phyloP scores from a whole-genome alignment of 2,888 invertebrate genomes.

The Torymus texanus region DNA sequence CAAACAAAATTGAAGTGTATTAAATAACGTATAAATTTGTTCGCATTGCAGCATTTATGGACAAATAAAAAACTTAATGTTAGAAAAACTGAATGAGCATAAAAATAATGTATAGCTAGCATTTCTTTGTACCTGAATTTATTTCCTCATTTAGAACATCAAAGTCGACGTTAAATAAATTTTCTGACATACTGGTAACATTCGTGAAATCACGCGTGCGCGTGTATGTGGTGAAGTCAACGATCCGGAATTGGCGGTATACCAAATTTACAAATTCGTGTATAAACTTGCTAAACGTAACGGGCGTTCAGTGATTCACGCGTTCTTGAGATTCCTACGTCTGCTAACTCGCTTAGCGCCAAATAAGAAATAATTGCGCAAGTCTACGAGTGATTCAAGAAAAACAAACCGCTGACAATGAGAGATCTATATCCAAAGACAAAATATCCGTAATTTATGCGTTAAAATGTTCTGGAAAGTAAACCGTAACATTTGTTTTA shows the following conservation, averaged over 20 bases:
- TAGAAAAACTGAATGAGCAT: too few species aligned
- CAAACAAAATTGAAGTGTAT: too few species aligned
- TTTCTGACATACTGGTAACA: too few species aligned
- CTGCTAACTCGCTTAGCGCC: conserved; percentile 34
- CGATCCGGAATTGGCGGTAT: conserved; percentile 21
- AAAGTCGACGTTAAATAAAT: too few species aligned
- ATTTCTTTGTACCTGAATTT: not conserved
- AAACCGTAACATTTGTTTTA: not conserved
- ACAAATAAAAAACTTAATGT: too few species aligned
- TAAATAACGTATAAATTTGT: too few species aligned
- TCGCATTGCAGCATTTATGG: too few species aligned
- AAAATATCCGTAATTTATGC: conserved; percentile 11
- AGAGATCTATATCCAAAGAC: conserved; percentile 9
- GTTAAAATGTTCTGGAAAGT: not conserved
- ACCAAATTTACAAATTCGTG: conserved; percentile 47
- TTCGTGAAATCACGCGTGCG: not conserved
- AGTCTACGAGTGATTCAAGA: conserved; percentile 49
- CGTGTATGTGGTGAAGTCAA: not conserved
- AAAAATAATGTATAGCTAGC: too few species aligned
- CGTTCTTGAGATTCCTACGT: conserved; percentile 51
- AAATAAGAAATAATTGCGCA: conserved; percentile 54
- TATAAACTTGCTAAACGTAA: conserved; percentile 47
- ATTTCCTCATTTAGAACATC: not conserved
- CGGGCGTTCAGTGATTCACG: conserved; percentile 52
- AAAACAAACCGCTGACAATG: conserved; percentile 25